Base-by-base conservation (phyloP, 1,140 invertebrate species). In the Drosophila yakuba region DNA sequence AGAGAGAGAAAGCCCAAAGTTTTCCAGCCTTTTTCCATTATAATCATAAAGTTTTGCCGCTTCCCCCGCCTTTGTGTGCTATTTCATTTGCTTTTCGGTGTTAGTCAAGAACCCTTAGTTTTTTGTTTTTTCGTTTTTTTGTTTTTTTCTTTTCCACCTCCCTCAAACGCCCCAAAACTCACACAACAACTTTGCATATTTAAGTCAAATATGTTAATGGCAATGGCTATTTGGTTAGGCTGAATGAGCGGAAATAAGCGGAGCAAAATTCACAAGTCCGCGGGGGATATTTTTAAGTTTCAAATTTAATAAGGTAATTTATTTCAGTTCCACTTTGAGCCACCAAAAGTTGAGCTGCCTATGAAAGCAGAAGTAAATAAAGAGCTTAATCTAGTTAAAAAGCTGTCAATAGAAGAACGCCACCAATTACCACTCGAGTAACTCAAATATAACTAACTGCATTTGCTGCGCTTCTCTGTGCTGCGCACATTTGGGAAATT, bases 31-130 rank as follows among this genome's bases (percentile, higher is more conserved):
- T 57, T 57, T 57, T 43, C 23, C 38, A 56, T 55, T 47, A 68
- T 68, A 71, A 58, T 48, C 15, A 12, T 17, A 63, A 68, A 68
- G 28, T 68, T 45, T 67, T 51, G 20, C 35, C 57, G 7, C n/a
- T 23, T 17, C 36, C 25, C 41, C 2, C 54, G 28, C 66, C 14
- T 14, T 39, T 39, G 38, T 39, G 14, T 39, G 11, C 11, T 68
- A 44, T 68, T 68, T 25, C 60, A 68, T 68, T 68, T 63, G 58
- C 61, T 48, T 41, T 68, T 38, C 6, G 52, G 44, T 58, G 66
- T 59, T 51, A 38, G 32, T 51, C 38, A 50, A 72, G 64, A 55
- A 43, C 50, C 54, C 66, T 59, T 59, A 55, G 32, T 45, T 55
- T 15, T 38, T 32, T 32, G 2, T 8, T 8, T 32, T 32, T 32